Evolutionary conservation across 2,113 vertebrate genomes (phyloP), one percentile per base, ranked within the genome.

Genomic region (Camelus bactrianus): DNA sequence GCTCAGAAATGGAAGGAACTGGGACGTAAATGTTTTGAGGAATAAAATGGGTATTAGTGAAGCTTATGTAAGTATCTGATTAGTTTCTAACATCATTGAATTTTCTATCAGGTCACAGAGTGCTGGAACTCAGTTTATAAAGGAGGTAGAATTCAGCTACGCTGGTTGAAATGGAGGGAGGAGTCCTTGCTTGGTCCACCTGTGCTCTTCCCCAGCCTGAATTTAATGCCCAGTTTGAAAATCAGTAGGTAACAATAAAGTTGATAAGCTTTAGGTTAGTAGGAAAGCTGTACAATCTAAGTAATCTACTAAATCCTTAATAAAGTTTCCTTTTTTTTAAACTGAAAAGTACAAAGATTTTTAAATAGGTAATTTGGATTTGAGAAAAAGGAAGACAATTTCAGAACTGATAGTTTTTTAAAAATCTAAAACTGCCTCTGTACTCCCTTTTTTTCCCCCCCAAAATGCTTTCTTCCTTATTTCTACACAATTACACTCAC

Each of bases 321-420:
- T 83, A 85, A 77, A 67, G 11, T 85, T 72, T 70, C 14, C 17
- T 62, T 46, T 11, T 54, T 58, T 50, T 6, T 4, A 42, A 42
- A 42, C 35, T 79, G 3, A 85, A 22, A 50, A 86, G 30, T 48
- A 67, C 35, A 28, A 52, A 87, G 56, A 48, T 64, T 89, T 69
- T 56, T 60, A 24, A 42, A 69, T 42, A 85, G 42, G 42, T 83
- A 82, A 48, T 81, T 85, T 93, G 54, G 32, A 69, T 30, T 67
- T 73, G 30, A 88, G 80, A 54, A 93, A 70, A 94, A 77, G n/a
- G 75, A 32, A 65, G 26, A 13, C 24, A 38, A 85, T 88, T 84
- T 88, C 38, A 93, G 32, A 88, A 83, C 30, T 64, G 11, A 48
- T 24, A 46, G 7, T 95, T 50, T n/a, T 0, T 0, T n/a, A 38